Evolutionary conservation across 2,888 invertebrate genomes (phyloP), one percentile per base, ranked within the genome.

Genomic region (Augiades crinisus): DNA sequence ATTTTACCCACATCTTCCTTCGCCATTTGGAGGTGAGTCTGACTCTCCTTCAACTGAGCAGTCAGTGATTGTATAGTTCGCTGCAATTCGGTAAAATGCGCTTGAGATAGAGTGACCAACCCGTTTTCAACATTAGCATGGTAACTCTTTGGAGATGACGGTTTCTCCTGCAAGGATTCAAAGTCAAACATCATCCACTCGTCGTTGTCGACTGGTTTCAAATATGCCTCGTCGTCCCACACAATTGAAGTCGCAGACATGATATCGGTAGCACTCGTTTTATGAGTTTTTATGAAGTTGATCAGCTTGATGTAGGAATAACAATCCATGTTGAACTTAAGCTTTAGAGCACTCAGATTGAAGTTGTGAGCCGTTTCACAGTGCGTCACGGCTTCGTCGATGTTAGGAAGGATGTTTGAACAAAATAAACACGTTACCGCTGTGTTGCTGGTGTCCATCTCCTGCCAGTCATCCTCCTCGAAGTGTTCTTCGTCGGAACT

Each of bases 161-260:
- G 74, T 33, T 76, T 78, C 8, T 84, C 84, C 1, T 72, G 62
- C 5, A 86, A 58, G n/a, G 86, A 81, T 38, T 90, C 90, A 54
- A 86, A 92, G 92, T 96, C 97, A 74, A 93, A 95, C 92, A 94
- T 95, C 33, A 97, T 78, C 95, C 96, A 95, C 6, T 94, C 92
- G 72, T 97, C 97, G 70, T 94, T 92, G 56, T 92, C 92, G 3
- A 92, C 91, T 0, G 97, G 96, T 70, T 93, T 94, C 53, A 97
- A 86, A 74, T 95, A 97, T 61, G 92, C 92, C 49, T 96, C 96
- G 64, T 93, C 92, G 7, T 92, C 91, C 96, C 96, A 97, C 3
- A 92, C 72, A 1, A 91, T 82, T 55, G 81, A 75, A 37, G 85
- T 78, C 10, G 91, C 73, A 4, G 81, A 77, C 59, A 91, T 86